A percentile compares a stretch with the other conserved stretches of the same genome.
Evolutionary conservation across 2,888 invertebrate species (phyloP).

Genomic region (Epistrophe grossulariae): DNA sequence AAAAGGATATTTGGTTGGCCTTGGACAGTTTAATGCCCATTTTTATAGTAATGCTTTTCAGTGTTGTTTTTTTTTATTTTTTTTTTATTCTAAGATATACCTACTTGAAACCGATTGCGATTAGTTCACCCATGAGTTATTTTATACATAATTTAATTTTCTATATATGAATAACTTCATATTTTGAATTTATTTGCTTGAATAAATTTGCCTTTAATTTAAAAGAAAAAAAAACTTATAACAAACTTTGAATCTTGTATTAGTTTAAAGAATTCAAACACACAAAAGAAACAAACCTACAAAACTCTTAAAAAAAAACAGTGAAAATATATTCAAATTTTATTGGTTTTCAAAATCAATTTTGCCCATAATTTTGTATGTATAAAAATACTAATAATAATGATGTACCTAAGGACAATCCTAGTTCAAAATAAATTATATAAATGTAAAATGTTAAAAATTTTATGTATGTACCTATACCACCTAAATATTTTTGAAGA

Average conservation of each 20-base stretch:
- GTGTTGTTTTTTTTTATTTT: not conserved
- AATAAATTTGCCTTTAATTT: not conserved
- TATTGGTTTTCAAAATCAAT: not conserved
- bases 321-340: not conserved
- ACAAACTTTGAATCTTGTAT: not conserved
- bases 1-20: not conserved
- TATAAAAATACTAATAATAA: constrained; percentile 34
- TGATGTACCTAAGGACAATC: constrained; percentile 60
- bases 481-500: not conserved
- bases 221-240: not conserved
- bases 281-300: too few species aligned
- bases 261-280: not conserved
- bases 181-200: not conserved
- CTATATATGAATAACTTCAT: not conserved
- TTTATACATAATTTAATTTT: not conserved
- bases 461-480: not conserved
- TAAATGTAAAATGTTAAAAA: constrained; percentile 19
- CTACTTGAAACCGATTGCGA: constrained; percentile 13
- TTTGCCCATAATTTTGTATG: not conserved
- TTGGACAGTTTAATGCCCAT: constrained; percentile 14
- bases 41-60: constrained; percentile 6
- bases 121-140: constrained; percentile 20
- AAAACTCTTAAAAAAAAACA: not conserved
- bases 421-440: constrained; percentile 22
- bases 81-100: not conserved